Evolutionary conservation across 1,140 invertebrate genomes (phyloP), one percentile per base, ranked within the genome.

Genomic region (Penaeus indicus): DNA sequence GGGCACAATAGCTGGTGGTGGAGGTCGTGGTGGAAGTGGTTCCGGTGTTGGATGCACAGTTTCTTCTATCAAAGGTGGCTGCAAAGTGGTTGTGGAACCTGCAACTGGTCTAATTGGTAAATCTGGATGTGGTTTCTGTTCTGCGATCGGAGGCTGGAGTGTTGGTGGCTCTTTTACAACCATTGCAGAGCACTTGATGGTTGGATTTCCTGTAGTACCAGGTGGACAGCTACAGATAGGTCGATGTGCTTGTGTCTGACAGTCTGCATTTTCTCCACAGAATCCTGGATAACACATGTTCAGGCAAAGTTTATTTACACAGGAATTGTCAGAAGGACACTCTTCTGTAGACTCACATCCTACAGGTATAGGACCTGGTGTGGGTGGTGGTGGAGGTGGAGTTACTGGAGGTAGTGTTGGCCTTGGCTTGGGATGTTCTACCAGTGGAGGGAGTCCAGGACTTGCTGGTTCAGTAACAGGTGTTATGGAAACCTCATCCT

Each of bases 211-310:
- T 0, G 88, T 90, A 11, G 90, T 90, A 75, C 90, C 90, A 21
- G 90, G 72, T 75, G 90, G 90, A 84, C 90, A 90, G 11, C 72
- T 93, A 92, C 97, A 97, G 83, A 95, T 95, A 2, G 96, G 96
- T 38, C 95, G 94, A 91, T 97, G 96, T 63, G 90, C 90, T 54
- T 96, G 94, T 54, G 97, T 96, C 86, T 94, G 95, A 92, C 97
- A 98, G 88, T 95, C 94, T 3, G 96, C 96, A 92, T 97, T 96
- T 25, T 95, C 93, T 42, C 97, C 97, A 92, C 97, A 98, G 2
- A 96, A 96, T 60, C 96, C 96, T 16, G 92, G 91, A 94, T 92
- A 69, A 90, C 93, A 93, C 11, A 92, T 91, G 90, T 92, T 90
- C 81, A 84, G 81, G 82, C 91, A 92, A 8, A 91, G 84, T 54